Percentiles rank a stretch among this genome's conserved stretches.
Evolutionary conservation across 2,113 vertebrate species (phyloP).

Genomic region (Neotoma lepida): DNA sequence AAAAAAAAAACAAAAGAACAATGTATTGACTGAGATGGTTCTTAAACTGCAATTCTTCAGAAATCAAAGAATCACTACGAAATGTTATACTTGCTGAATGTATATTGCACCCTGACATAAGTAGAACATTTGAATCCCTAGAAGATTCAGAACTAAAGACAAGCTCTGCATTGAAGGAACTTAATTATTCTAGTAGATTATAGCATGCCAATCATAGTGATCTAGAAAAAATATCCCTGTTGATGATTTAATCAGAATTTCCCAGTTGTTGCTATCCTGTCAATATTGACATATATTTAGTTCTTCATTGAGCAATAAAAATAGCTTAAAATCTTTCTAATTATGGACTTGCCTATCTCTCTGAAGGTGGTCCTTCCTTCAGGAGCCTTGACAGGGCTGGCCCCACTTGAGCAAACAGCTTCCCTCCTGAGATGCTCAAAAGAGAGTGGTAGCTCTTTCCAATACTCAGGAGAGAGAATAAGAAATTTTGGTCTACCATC

Average conservation of each 20-base stretch:
- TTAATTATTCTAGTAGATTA: constrained; percentile 17
- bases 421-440: background rate
- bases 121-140: background rate
- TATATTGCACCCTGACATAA: background rate
- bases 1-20: background rate
- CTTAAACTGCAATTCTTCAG: background rate
- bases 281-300: background rate
- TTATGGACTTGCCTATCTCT: background rate
- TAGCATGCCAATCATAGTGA: background rate
- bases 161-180: background rate
- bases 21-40: background rate
- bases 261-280: background rate
- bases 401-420: background rate
- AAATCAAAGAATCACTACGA: background rate
- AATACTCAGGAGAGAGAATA: background rate
- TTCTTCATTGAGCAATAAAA: constrained; percentile 19
- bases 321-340: background rate
- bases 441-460: background rate
- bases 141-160: background rate
- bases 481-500: background rate
- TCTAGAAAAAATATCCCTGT: background rate
- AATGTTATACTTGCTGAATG: constrained; percentile 2
- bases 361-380: background rate
- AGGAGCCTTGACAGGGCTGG: background rate
- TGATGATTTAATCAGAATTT: constrained; percentile 30